Evolutionary conservation across 2,113 vertebrate genomes (phyloP), one percentile per base, ranked within the genome.

Genomic region (Nycticorax nycticorax): DNA sequence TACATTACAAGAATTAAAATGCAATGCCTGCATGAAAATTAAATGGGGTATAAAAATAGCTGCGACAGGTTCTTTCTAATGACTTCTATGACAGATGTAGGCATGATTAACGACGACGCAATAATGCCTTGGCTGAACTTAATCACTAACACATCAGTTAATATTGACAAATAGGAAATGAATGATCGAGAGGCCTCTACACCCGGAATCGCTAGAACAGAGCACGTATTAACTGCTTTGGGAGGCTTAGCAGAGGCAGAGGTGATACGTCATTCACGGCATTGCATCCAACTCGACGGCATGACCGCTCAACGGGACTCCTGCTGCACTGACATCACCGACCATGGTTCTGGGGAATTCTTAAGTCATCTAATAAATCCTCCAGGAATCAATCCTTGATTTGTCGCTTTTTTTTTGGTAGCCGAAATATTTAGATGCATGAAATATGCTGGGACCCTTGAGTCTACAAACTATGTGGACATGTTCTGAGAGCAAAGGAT

Each of bases 31-130:
- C 53, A 56, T 20, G 63, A 71, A 92, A 96, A 92, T 82, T 35
- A 92, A 94, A 47, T 39, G 39, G 73, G 83, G 94, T 23, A 87
- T 71, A 94, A 97, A 97, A 97, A 97, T 95, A 97, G 86, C 76
- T 73, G 67, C 8, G 81, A 53, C 10, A 19, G 79, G 83, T 71
- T 68, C 85, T 64, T 91, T 68, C 64, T 69, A 56, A 92, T 91
- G 78, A 92, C 81, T 96, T 35, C 56, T 45, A 16, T 93, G 91
- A 80, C 80, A 95, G 75, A 37, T 56, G 69, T 17, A 10, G 89
- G 89, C 63, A 87, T 95, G 88, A 97, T 96, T 93, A 97, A 96
- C 92, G 93, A 75, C 68, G 39, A 4, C 6, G 47, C 41, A 85
- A 91, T 92, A 88, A 86, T 68, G 63, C 60, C 69, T 86, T 32